Conservation (phyloP, 2,888 invertebrate species). For the Oegoconia quadripuncta region DNA sequence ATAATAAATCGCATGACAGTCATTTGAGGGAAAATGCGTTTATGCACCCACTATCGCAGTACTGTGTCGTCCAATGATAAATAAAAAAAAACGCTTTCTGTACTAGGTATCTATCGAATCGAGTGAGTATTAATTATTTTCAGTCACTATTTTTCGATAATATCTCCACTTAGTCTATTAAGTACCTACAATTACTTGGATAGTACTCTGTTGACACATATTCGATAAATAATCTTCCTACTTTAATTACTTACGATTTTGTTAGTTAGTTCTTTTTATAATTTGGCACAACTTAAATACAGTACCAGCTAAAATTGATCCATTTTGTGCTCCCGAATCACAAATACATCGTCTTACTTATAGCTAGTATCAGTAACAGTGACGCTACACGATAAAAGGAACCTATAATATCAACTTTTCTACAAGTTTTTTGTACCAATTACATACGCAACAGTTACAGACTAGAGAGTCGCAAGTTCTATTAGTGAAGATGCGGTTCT, state of each 20-base stretch:
- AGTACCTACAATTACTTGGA: too few relatives aligned
- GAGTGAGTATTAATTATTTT: not conserved
- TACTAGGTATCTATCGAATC: not conserved
- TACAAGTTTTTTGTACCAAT: too few relatives aligned
- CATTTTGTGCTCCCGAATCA: conserved; percentile 57
- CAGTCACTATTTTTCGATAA: not conserved
- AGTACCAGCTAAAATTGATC: conserved; percentile 37
- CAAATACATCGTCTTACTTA: conserved; percentile 19
- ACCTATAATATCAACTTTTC: too few relatives aligned
- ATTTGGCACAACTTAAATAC: conserved; percentile 42
- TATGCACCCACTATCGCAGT: not conserved
- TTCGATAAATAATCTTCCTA: too few relatives aligned
- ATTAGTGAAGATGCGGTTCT: too few relatives aligned
- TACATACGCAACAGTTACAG: too few relatives aligned
- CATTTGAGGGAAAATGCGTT: too few relatives aligned
- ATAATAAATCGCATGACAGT: too few relatives aligned
- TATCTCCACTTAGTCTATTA: too few relatives aligned
- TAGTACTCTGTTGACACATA: too few relatives aligned
- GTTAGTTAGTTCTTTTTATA: conserved; percentile 13
- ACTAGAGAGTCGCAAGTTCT: too few relatives aligned
- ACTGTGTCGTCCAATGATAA: not conserved
- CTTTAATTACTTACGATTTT: conserved; percentile 14
- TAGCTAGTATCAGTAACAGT: conserved; percentile 15
- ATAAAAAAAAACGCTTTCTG: not conserved
- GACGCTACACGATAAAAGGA: conserved; percentile 6